These are phyloP conservation scores for Menura novaehollandiae DNA, from an alignment of 2,113 vertebrate genomes.

Conservation along the genomic window DNA sequence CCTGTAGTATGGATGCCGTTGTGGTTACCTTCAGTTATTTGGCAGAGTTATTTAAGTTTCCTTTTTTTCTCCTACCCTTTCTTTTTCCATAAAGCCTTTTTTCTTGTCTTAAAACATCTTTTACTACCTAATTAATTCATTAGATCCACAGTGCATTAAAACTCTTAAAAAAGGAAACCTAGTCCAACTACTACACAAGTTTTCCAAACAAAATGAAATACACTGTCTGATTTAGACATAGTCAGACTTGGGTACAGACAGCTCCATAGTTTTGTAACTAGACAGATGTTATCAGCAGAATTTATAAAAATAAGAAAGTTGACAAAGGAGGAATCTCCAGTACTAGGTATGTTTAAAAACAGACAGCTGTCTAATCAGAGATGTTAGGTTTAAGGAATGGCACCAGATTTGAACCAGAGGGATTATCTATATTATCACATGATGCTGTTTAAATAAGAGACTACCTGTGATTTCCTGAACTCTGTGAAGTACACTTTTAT, in stretches of 20 bases:
- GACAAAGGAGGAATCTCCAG: background rate
- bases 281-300: background rate
- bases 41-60: background rate
- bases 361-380: background rate
- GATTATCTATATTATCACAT: background rate
- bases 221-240: background rate
- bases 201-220: background rate
- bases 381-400: background rate
- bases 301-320: background rate
- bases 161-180: background rate
- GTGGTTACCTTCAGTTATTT: background rate
- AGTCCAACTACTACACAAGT: background rate
- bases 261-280: background rate
- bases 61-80: background rate
- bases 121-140: background rate
- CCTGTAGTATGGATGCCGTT: background rate
- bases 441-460: background rate
- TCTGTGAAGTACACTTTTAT: background rate
- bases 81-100: background rate
- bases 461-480: background rate
- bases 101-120: background rate
- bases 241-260: background rate
- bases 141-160: background rate
- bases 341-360: background rate
- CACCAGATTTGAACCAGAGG: background rate